A percentile compares a stretch with the other conserved stretches of the same genome.
Conservation (phyloP, 2,797 vertebrate species). For the Alcedo quadribrachys region DNA sequence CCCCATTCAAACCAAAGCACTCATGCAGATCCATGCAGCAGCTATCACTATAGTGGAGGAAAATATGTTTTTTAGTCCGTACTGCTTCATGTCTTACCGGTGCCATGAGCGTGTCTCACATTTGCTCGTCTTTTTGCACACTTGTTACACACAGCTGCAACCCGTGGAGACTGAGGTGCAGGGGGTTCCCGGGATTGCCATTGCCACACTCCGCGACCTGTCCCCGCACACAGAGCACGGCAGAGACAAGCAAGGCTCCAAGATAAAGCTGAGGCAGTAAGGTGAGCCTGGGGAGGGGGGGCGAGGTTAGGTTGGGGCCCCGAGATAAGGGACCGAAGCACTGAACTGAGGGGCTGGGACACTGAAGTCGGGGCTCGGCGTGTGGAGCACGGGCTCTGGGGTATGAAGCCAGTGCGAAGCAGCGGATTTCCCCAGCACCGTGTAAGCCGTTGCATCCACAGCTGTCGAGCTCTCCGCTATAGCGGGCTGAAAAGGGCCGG, state of each 20-base stretch:
- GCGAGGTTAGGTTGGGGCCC: background rate
- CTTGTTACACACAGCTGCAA: background rate
- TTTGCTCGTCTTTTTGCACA: accelerated
- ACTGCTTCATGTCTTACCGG: accelerated
- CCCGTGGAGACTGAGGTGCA: too few species aligned
- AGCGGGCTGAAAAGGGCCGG: too few species aligned
- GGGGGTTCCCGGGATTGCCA: background rate
- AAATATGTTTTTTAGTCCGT: accelerated
- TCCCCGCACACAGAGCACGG: too few species aligned
- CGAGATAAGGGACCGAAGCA: too few species aligned
- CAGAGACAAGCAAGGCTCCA: background rate
- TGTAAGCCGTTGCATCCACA: background rate
- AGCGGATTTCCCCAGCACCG: too few species aligned
- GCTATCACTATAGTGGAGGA: accelerated
- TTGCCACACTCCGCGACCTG: background rate
- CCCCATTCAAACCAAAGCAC: too few species aligned
- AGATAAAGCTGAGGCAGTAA: background rate
- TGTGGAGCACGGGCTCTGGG: too few species aligned
- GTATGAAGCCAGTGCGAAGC: background rate
- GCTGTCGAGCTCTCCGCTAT: background rate
- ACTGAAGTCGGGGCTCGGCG: too few species aligned
- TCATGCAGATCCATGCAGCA: background rate
- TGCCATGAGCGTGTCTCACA: accelerated
- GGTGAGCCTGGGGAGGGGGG: background rate
- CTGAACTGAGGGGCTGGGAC: background rate